A percentile compares a stretch with the other conserved stretches of the same genome.
phyloP scores from a whole-genome alignment of 1,140 invertebrate genomes.

The Micrasema longulum region DNA sequence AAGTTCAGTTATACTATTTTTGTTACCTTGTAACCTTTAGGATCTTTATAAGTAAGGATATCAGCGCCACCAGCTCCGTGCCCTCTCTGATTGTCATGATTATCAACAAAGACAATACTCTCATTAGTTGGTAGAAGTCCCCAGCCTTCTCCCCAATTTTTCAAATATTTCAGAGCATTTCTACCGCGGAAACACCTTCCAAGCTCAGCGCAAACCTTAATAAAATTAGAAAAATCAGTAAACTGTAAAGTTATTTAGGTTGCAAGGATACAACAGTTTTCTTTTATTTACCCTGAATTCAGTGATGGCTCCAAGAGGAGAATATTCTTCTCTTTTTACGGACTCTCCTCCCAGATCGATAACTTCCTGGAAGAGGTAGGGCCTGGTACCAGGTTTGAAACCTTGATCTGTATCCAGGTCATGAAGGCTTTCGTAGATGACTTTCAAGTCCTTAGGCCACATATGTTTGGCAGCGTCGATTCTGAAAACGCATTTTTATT shows the following conservation, averaged over 20 bases:
- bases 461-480: constrained; percentile 85
- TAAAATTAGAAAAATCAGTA: constrained; percentile 8
- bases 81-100: constrained; percentile 72
- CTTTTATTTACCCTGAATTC: constrained; percentile 72
- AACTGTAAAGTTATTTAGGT: too few species aligned
- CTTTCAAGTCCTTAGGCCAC: constrained; percentile 79
- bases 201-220: constrained; percentile 63
- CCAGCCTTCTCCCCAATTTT: constrained; percentile 69
- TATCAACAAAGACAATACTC: constrained; percentile 75
- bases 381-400: constrained; percentile 69
- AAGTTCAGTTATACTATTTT: too few species aligned
- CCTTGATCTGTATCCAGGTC: constrained; percentile 72
- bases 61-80: constrained; percentile 68
- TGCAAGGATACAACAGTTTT: too few species aligned
- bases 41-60: constrained; percentile 72
- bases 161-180: constrained; percentile 64
- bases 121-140: constrained; percentile 68
- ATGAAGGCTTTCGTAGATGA: constrained; percentile 72
- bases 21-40: constrained; percentile 73
- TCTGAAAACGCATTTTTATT: constrained; percentile 57
- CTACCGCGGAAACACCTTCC: constrained; percentile 61
- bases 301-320: constrained; percentile 75
- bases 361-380: constrained; percentile 85
- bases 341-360: constrained; percentile 82
- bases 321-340: constrained; percentile 75